Evolutionary conservation across 2,797 vertebrate species (phyloP).

Genomic region (Epinephelus malabaricus): DNA sequence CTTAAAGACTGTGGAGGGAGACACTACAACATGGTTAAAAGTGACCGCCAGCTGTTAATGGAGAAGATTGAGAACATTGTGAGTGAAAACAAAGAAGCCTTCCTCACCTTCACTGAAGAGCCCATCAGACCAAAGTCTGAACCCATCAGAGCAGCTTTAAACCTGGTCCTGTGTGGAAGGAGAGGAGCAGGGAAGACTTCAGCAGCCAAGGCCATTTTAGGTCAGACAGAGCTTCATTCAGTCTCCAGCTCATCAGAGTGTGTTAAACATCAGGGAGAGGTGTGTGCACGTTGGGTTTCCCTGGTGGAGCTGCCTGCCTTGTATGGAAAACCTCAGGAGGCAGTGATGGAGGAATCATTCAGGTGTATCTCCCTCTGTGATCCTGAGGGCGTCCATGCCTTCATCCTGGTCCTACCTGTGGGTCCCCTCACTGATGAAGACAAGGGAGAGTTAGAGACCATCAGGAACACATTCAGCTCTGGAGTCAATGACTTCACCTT

Average conservation of each 20-base stretch:
- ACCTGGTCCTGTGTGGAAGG: constrained; percentile 45
- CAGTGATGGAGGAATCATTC: constrained; percentile 84
- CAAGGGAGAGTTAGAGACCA: too few species aligned
- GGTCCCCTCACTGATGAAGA: too few species aligned
- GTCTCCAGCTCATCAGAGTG: constrained; percentile 7
- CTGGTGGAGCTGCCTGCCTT: constrained; percentile 72
- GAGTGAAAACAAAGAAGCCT: neutral
- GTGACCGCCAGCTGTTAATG: neutral
- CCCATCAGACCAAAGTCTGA: neutral
- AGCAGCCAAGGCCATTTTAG: constrained; percentile 37
- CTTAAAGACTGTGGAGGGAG: constrained; percentile 22
- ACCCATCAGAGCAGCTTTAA: constrained; percentile 13
- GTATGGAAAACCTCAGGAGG: constrained; percentile 63
- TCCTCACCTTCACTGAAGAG: neutral
- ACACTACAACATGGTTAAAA: neutral
- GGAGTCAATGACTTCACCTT: too few species aligned
- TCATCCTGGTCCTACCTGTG: constrained; percentile 42
- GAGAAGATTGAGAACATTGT: constrained; percentile 6
- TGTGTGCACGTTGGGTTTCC: constrained; percentile 37
- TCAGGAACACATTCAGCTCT: too few species aligned
- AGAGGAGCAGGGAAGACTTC: constrained; percentile 40
- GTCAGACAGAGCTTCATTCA: constrained; percentile 7
- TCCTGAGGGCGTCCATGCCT: constrained; percentile 78
- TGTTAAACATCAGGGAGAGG: constrained; percentile 37
- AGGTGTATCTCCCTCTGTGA: constrained; percentile 72